Evolutionary conservation across 1,140 invertebrate species (phyloP), one percentile per base, ranked within the genome.

Genomic region (Drosophila quadrilineata): DNA sequence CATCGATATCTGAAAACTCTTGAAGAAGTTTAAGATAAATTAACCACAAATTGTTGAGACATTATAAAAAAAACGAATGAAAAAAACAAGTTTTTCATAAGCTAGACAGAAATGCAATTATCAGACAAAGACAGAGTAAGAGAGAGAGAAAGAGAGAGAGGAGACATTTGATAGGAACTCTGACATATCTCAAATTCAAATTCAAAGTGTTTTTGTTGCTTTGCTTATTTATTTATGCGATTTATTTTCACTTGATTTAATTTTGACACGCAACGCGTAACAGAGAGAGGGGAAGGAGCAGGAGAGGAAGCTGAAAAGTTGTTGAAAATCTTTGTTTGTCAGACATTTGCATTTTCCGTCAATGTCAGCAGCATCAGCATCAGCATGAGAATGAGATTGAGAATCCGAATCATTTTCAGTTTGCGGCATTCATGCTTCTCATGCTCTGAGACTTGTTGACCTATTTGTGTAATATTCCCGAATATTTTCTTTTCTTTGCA

Each of bases 161-260:
- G n/a, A n/a, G n/a, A n/a, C n/a, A n/a, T n/a, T n/a, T n/a, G n/a
- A n/a, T n/a, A n/a, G n/a, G n/a, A n/a, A n/a, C n/a, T n/a, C n/a
- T n/a, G n/a, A n/a, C n/a, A n/a, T n/a, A n/a, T n/a, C n/a, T n/a
- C n/a, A n/a, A n/a, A 54, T 48, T 73, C 45, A 16, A 53, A 52
- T 49, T 35, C 35, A 54, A 31, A 59, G 29, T 41, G 9, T 26
- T 21, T 62, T 50, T 21, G 21, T 50, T 48, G 49, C 58, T 71
- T 63, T 76, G 52, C 73, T 31, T 77, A 75, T 85, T 73, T 77
- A 84, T 71, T 77, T 82, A 82, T 82, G 77, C 59, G 58, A 62
- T 82, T 76, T 71, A 65, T 62, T 73, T 77, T 77, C 77, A 77
- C 73, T 77, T 82, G 79, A 82, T 82, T 82, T 82, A 33, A 74